These are phyloP conservation scores for Eubasilissa regina DNA, from an alignment of 1,140 invertebrate species.

Conservation along the genomic window DNA sequence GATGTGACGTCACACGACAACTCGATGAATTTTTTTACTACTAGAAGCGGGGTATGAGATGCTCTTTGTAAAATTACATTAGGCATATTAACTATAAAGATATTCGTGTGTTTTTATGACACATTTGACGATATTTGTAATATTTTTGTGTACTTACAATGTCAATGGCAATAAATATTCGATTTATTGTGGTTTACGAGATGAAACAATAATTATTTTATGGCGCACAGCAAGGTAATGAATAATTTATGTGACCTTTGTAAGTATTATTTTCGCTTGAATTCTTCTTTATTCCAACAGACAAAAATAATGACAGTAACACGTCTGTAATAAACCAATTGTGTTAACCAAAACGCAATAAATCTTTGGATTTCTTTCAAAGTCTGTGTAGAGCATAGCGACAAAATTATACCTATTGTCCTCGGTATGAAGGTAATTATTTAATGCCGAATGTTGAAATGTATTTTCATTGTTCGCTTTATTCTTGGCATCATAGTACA, in stretches of 20 bases:
- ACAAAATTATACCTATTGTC: constrained; percentile 28
- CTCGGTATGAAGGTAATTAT: constrained; percentile 6
- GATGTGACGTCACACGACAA: constrained; percentile 9
- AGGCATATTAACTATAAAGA: no score
- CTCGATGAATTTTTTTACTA: background rate
- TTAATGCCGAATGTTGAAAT: constrained; percentile 27
- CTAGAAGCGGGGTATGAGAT: background rate
- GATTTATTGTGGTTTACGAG: no score
- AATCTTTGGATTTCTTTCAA: constrained; percentile 19
- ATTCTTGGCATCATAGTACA: background rate
- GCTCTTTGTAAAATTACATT: constrained; percentile 15
- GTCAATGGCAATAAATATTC: no score
- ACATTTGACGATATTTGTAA: no score
- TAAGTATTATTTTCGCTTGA: no score
- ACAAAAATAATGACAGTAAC: background rate
- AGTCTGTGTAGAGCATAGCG: background rate
- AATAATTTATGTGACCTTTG: background rate
- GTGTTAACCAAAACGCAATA: constrained; percentile 17
- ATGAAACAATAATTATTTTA: no score
- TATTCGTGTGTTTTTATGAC: no score
- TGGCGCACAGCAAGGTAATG: no score
- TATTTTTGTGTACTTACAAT: no score
- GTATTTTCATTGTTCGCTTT: background rate
- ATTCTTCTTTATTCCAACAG: background rate
- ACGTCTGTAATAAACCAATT: constrained; percentile 9